Evolutionary conservation across 1,140 invertebrate species (phyloP).

Genomic region (Callitettix versicolor): DNA sequence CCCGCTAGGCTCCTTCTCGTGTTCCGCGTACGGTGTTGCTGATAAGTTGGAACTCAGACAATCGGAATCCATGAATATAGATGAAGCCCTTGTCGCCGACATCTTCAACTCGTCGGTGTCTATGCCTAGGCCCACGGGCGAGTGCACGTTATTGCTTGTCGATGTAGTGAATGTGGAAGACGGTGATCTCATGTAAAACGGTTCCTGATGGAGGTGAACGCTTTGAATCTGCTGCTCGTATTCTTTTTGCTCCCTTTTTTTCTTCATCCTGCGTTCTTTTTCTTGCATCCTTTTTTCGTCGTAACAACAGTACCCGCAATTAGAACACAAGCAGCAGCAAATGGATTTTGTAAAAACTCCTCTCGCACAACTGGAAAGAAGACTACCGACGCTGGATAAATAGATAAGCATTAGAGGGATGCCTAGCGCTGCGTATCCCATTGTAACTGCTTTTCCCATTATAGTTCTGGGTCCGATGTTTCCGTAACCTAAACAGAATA

Average conservation of each 20-base stretch:
- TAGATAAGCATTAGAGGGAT: conserved; percentile 86
- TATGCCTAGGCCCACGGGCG: conserved; percentile 5
- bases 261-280: conserved; percentile 63
- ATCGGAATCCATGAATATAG: conserved; percentile 34
- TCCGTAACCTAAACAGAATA: conserved; percentile 62
- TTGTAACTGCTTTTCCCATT: conserved; percentile 72
- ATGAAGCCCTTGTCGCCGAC: background rate
- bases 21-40: conserved; percentile 30
- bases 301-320: conserved; percentile 76
- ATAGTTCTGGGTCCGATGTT: conserved; percentile 67
- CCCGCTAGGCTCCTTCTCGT: conserved; percentile 48
- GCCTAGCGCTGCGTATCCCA: conserved; percentile 79
- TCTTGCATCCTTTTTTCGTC: conserved; percentile 67
- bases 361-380: conserved; percentile 72
- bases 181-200: conserved; percentile 55
- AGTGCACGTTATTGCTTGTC: conserved; percentile 13
- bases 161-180: conserved; percentile 18
- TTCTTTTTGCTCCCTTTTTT: conserved; percentile 64
- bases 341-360: conserved; percentile 74
- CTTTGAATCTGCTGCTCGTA: conserved; percentile 42
- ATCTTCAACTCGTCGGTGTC: conserved; percentile 10
- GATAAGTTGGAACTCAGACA: conserved; percentile 12
- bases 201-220: conserved; percentile 54
- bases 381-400: conserved; percentile 69
- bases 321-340: conserved; percentile 72